A percentile compares a stretch with the other conserved stretches of the same genome.
phyloP scores from a whole-genome alignment of 2,888 invertebrate species.

The Phytoseiulus persimilis region DNA sequence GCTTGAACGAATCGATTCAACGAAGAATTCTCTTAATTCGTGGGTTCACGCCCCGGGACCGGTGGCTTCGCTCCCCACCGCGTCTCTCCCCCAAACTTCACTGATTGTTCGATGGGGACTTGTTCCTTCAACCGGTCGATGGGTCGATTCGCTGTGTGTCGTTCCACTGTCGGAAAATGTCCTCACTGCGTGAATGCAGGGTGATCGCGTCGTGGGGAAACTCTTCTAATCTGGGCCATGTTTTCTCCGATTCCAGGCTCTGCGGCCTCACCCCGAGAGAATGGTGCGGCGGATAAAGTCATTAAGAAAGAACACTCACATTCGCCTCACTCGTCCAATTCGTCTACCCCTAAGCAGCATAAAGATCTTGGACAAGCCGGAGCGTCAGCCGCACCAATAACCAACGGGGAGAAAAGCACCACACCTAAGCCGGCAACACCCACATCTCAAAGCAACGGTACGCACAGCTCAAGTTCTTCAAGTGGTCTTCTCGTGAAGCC shows the following conservation, averaged over 20 bases:
- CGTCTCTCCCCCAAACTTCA: no score
- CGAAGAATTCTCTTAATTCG: no score
- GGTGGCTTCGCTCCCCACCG: no score
- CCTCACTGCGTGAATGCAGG: no score
- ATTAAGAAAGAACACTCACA: conserved; percentile 47
- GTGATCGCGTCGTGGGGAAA: no score
- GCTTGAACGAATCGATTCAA: no score
- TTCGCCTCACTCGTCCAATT: conserved; percentile 45
- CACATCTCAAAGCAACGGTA: conserved; percentile 33
- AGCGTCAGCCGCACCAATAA: conserved; percentile 32
- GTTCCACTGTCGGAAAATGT: no score
- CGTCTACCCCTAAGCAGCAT: conserved; percentile 43
- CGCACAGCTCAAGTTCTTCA: no score
- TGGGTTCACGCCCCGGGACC: no score
- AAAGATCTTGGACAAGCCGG: conserved; percentile 20
- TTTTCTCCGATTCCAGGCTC: conserved; percentile 10
- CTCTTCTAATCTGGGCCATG: neutral
- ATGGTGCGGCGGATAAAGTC: conserved; percentile 60
- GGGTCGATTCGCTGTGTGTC: no score
- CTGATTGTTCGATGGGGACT: no score
- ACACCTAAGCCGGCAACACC: conserved; percentile 37
- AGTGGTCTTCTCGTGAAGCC: neutral
- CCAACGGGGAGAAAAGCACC: conserved; percentile 38
- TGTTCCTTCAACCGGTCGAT: no score
- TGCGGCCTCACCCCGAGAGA: conserved; percentile 56